These are phyloP conservation scores for Plecotus auritus DNA, from an alignment of 2,113 vertebrate genomes.

Conservation along the genomic window DNA sequence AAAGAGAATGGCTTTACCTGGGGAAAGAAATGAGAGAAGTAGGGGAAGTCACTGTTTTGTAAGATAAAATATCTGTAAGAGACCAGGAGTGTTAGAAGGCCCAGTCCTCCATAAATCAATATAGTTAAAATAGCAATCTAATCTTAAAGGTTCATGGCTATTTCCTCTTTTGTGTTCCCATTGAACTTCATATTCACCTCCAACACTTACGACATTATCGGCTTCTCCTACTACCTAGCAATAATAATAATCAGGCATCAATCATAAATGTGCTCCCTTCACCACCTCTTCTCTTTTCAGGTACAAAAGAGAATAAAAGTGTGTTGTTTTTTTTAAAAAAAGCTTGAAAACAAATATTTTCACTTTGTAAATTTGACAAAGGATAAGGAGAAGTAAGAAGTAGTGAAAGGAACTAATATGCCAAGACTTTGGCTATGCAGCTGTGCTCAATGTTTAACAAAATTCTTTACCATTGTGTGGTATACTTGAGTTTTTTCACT, in stretches of 20 bases:
- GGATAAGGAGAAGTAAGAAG: not conserved
- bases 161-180: not conserved
- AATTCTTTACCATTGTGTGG: not conserved
- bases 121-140: not conserved
- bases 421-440: not conserved
- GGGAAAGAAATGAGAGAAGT: not conserved
- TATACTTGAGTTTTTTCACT: not conserved
- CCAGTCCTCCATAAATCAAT: not conserved
- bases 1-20: not conserved
- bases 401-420: not conserved
- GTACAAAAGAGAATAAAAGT: not conserved
- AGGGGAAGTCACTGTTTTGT: not conserved
- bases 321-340: not conserved
- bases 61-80: not conserved
- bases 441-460: not conserved
- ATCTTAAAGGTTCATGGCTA: not conserved
- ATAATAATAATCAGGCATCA: not conserved
- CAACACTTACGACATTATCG: not conserved
- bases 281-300: not conserved
- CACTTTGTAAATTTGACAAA: not conserved
- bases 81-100: not conserved
- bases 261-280: not conserved
- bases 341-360: not conserved
- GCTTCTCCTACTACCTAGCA: not conserved
- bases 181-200: not conserved